A percentile compares a stretch with the other conserved stretches of the same genome.
Conservation (phyloP, 30 jellyfish, hydroid and myxozoan genomes). For the Catostylus mosaicus region DNA sequence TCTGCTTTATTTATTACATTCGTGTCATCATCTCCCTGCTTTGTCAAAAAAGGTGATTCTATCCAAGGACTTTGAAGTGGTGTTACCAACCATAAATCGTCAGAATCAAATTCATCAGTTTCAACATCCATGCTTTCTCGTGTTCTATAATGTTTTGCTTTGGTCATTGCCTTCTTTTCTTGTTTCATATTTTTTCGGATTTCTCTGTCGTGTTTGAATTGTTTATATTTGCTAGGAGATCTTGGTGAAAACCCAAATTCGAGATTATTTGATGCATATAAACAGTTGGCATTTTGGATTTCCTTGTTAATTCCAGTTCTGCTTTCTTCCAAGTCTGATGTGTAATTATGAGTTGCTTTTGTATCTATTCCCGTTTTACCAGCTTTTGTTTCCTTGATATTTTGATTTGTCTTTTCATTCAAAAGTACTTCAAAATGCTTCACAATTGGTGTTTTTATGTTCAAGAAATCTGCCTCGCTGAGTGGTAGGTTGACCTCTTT, state of each 20-base stretch:
- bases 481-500: background rate
- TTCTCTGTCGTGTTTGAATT: slow-evolving; percentile 48
- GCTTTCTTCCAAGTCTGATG: background rate
- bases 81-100: slow-evolving; percentile 65
- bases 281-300: background rate
- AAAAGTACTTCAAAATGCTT: background rate
- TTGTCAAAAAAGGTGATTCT: background rate
- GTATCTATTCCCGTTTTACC: background rate
- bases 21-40: background rate
- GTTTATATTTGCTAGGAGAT: slow-evolving; percentile 37
- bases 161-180: no score
- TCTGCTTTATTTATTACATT: background rate
- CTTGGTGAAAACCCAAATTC: slow-evolving; percentile 51
- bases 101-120: slow-evolving; percentile 24
- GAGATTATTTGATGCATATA: background rate
- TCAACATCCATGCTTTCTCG: no score
- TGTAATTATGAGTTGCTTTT: background rate
- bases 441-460: background rate
- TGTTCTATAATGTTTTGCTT: no score
- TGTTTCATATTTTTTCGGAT: slow-evolving; percentile 5
- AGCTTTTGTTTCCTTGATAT: background rate
- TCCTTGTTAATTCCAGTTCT: background rate
- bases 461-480: background rate
- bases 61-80: slow-evolving; percentile 55
- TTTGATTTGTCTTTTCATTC: background rate